Evolutionary conservation across 92 coral and sea anemone genomes (phyloP).

Genomic region (Epizoanthus stellaris): DNA sequence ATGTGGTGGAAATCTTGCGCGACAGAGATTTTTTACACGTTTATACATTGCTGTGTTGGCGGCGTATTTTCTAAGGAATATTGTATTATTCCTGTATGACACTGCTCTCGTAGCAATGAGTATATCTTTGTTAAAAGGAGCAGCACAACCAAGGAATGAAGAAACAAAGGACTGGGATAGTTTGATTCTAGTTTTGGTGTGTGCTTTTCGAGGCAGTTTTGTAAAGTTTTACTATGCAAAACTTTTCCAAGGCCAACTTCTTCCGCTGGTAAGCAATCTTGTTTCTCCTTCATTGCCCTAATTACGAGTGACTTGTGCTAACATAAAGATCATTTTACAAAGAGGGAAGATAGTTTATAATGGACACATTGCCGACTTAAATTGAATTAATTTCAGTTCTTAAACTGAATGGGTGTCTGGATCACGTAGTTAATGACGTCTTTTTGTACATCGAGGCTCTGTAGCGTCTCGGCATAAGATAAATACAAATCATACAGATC

Average conservation of each 20-base stretch:
- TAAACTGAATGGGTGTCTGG: too few relatives aligned
- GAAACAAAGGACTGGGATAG: constrained; percentile 60
- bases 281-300: background rate
- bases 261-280: constrained; percentile 66
- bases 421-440: background rate
- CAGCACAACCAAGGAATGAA: background rate
- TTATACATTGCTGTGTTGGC: constrained; percentile 48
- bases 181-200: constrained; percentile 61
- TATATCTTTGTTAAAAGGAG: constrained; percentile 65
- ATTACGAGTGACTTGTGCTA: background rate
- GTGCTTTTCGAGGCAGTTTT: constrained; percentile 83
- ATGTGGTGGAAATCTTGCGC: background rate
- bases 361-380: too few relatives aligned
- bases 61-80: constrained; percentile 70
- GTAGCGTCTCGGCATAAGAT: too few relatives aligned
- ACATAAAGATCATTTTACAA: background rate
- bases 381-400: too few relatives aligned
- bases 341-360: too few relatives aligned
- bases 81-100: constrained; percentile 80
- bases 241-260: constrained; percentile 70
- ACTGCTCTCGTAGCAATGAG: constrained; percentile 80
- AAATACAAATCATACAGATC: too few relatives aligned
- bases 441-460: too few relatives aligned
- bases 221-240: constrained; percentile 81
- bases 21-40: constrained; percentile 23